phyloP scores from a whole-genome alignment of 2,797 vertebrate genomes.

The Oryzias dopingdopingensis region DNA sequence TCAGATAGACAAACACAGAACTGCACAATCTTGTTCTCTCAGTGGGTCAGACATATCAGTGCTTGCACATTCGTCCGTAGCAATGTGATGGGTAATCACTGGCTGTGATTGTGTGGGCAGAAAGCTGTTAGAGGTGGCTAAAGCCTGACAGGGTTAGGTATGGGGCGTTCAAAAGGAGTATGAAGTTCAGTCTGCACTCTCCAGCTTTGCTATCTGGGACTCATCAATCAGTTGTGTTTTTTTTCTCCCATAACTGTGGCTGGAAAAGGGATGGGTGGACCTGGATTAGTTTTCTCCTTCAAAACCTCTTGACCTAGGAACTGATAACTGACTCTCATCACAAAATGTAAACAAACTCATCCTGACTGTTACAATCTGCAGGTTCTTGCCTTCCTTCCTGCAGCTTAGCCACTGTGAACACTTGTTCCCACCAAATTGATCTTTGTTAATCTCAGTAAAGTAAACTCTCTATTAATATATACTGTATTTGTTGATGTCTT shows the following conservation, averaged over 20 bases:
- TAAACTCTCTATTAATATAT: no score
- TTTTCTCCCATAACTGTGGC: slow-evolving; percentile 31
- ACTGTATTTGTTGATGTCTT: no score
- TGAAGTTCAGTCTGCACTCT: slow-evolving; percentile 23
- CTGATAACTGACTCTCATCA: slow-evolving; percentile 46
- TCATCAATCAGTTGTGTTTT: slow-evolving; percentile 62
- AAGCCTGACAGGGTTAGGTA: slow-evolving; percentile 64
- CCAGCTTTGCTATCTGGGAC: slow-evolving; percentile 32
- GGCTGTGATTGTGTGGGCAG: slow-evolving; percentile 72
- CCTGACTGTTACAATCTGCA: slow-evolving; percentile 28
- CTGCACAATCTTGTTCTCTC: slow-evolving; percentile 43
- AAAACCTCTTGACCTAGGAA: slow-evolving; percentile 37
- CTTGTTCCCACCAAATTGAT: slow-evolving; percentile 13
- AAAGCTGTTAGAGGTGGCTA: slow-evolving; percentile 59
- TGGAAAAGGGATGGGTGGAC: slow-evolving; percentile 46
- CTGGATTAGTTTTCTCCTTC: slow-evolving; percentile 45
- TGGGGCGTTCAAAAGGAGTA: slow-evolving; percentile 22
- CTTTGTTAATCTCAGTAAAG: no score
- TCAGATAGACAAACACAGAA: slow-evolving; percentile 31
- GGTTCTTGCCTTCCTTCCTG: slow-evolving; percentile 12
- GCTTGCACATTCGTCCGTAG: slow-evolving; percentile 65
- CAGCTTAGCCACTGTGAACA: slow-evolving; percentile 14
- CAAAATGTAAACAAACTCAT: slow-evolving; percentile 46
- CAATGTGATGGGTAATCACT: slow-evolving; percentile 74
- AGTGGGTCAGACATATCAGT: slow-evolving; percentile 54